phyloP scores from a whole-genome alignment of 2,888 invertebrate genomes.

The Oscheius sp. region DNA sequence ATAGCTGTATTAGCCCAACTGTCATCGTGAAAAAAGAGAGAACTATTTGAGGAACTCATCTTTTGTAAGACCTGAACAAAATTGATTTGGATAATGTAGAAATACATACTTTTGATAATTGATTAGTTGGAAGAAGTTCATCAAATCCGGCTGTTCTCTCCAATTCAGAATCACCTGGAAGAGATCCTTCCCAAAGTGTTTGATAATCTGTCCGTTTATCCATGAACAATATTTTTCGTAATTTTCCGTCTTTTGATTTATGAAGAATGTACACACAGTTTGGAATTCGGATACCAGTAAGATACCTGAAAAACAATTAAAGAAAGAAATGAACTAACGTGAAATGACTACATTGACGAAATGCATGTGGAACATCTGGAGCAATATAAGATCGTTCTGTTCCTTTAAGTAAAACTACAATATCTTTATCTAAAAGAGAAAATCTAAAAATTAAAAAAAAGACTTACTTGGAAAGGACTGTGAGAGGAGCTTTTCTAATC shows the following conservation, averaged over 20 bases:
- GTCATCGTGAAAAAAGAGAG: not conserved
- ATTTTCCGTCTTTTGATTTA: not conserved
- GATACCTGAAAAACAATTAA: constrained; percentile 44
- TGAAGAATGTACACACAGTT: constrained; percentile 50
- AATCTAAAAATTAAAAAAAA: not conserved
- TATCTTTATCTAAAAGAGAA: constrained; percentile 12
- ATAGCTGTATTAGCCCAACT: constrained; percentile 9
- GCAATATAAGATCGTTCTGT: constrained; percentile 47
- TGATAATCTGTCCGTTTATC: constrained; percentile 49
- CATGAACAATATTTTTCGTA: constrained; percentile 49
- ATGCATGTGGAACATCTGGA: constrained; percentile 63
- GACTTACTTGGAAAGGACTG: not conserved
- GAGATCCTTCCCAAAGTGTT: constrained; percentile 57
- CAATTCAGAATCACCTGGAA: constrained; percentile 41
- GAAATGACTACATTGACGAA: constrained; percentile 62
- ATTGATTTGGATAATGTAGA: too few relatives aligned
- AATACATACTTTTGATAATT: constrained; percentile 35
- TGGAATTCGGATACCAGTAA: constrained; percentile 52
- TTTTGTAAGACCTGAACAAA: constrained; percentile 21
- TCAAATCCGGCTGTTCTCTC: constrained; percentile 48
- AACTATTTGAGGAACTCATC: not conserved
- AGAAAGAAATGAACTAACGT: constrained; percentile 31
- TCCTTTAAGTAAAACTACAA: constrained; percentile 47
- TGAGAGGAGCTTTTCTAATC: not conserved
- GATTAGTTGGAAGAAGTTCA: constrained; percentile 52